These are phyloP conservation scores for Dryobota labecula DNA, from an alignment of 2,888 invertebrate genomes.

Conservation along the genomic window DNA sequence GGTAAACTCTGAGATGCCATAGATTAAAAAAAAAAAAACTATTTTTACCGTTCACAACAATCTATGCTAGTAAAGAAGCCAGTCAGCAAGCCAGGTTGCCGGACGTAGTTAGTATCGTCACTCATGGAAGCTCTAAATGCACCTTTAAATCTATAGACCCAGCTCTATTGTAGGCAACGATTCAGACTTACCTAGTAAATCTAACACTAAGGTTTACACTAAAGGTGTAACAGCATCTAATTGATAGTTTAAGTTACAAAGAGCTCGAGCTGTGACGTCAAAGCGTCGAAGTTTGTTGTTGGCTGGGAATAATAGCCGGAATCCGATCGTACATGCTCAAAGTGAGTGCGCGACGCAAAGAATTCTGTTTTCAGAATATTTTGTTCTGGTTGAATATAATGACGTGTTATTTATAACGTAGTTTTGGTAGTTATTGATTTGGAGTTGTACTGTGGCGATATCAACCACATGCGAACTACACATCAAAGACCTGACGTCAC, in stretches of 20 bases:
- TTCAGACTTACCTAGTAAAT: background rate
- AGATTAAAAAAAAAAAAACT: no score
- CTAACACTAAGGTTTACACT: background rate
- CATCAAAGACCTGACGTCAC: no score
- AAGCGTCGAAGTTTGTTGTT: conserved; percentile 52
- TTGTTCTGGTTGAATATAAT: background rate
- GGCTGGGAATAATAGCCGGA: conserved; percentile 46
- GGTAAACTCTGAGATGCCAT: no score
- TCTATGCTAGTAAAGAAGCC: background rate
- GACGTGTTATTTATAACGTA: background rate
- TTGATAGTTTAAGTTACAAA: conserved; percentile 51
- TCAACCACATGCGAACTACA: no score
- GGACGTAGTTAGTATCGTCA: conserved; percentile 15
- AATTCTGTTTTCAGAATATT: conserved; percentile 15
- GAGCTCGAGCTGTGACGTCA: conserved; percentile 25
- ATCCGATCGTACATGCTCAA: conserved; percentile 28
- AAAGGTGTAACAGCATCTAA: conserved; percentile 16
- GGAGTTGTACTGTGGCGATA: no score
- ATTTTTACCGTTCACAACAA: background rate
- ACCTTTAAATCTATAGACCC: conserved; percentile 2
- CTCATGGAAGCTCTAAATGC: conserved; percentile 1
- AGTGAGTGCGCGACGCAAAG: conserved; percentile 25
- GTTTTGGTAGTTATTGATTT: background rate
- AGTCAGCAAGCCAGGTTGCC: background rate
- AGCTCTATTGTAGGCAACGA: background rate